A percentile compares a stretch with the other conserved stretches of the same genome.
Evolutionary conservation across 2,888 invertebrate species (phyloP).

Genomic region (Aspidiotus rigidus): DNA sequence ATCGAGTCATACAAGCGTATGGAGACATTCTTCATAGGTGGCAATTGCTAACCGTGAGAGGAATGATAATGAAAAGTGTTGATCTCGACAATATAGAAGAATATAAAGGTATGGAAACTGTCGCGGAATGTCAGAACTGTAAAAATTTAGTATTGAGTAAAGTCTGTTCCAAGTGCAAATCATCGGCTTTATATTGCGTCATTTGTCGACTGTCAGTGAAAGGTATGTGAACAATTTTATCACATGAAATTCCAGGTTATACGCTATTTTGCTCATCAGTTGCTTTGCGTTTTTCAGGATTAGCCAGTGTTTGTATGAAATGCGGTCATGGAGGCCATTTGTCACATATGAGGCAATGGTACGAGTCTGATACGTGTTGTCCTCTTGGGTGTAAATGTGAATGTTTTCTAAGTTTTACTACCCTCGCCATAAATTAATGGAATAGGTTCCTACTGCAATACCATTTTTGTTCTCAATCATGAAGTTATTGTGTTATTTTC

Average conservation of each 20-base stretch:
- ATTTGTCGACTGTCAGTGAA: constrained; percentile 78
- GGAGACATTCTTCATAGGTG: constrained; percentile 81
- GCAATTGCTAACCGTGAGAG: constrained; percentile 67
- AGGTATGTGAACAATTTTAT: constrained; percentile 47
- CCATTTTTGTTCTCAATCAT: too few species aligned
- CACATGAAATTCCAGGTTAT: not conserved
- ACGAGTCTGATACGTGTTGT: constrained; percentile 63
- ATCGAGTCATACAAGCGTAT: constrained; percentile 66
- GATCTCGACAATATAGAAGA: constrained; percentile 40
- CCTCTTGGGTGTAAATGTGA: constrained; percentile 88
- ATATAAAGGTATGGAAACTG: constrained; percentile 60
- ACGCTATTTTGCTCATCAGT: not conserved
- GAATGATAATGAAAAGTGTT: constrained; percentile 45
- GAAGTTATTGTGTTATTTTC: too few species aligned
- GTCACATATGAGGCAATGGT: constrained; percentile 75
- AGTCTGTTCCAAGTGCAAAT: constrained; percentile 63
- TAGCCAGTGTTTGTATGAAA: constrained; percentile 70
- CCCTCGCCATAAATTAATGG: too few species aligned
- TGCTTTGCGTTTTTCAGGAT: constrained; percentile 46
- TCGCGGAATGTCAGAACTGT: constrained; percentile 63
- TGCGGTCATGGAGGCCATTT: constrained; percentile 94
- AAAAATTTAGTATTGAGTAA: constrained; percentile 56
- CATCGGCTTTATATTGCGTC: constrained; percentile 66
- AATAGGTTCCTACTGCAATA: too few species aligned
- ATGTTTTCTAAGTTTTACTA: constrained; percentile 46